These are phyloP conservation scores for Girardinus metallicus DNA, from an alignment of 2,797 vertebrate genomes.

Conservation along the genomic window DNA sequence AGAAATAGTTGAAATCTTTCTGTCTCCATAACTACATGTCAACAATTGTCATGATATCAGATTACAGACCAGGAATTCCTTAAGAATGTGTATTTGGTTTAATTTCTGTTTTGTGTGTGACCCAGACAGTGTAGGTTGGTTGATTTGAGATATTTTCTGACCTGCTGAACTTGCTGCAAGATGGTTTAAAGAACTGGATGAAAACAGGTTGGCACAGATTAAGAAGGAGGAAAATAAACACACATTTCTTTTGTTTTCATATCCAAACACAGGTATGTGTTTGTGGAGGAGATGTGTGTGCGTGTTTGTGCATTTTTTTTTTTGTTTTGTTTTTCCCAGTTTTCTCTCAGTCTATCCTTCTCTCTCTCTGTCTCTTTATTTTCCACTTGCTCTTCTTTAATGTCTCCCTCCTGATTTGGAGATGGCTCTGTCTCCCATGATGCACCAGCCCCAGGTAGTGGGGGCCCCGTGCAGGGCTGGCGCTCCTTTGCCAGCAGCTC, in stretches of 20 bases:
- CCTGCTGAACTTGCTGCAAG: conserved; percentile 21
- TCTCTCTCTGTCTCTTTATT: conserved; percentile 60
- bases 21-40: neutral
- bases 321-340: conserved; percentile 38
- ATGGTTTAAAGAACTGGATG: conserved; percentile 48
- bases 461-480: conserved; percentile 78
- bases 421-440: conserved; percentile 82
- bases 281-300: conserved; percentile 36
- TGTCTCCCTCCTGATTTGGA: conserved; percentile 83
- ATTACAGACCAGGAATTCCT: neutral
- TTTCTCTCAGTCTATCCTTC: conserved; percentile 29
- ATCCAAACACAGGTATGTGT: conserved; percentile 64
- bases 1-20: neutral
- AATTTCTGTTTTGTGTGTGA: neutral
- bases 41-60: neutral
- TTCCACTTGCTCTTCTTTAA: conserved; percentile 80
- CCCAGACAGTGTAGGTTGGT: conserved; percentile 11
- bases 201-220: conserved; percentile 50
- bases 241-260: conserved; percentile 64
- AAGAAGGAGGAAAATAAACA: conserved; percentile 49
- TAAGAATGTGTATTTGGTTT: neutral
- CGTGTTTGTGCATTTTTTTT: conserved; percentile 55
- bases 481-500: conserved; percentile 81
- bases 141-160: conserved; percentile 10
- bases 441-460: conserved; percentile 82